phyloP scores from a whole-genome alignment of 2,797 vertebrate genomes.

The Sebastes aleutianus region DNA sequence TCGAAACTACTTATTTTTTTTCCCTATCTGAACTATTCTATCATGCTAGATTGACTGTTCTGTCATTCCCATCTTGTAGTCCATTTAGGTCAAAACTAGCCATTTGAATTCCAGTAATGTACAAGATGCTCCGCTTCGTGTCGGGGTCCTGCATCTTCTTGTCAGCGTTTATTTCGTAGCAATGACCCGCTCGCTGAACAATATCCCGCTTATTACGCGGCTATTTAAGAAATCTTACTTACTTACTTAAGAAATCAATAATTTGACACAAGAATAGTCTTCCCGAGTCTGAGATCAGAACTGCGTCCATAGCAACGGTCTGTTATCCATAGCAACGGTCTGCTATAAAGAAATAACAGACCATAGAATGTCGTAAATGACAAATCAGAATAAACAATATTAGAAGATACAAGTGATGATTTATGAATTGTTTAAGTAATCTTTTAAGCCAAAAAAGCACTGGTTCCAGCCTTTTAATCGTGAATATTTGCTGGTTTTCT shows the following conservation, averaged over 20 bases:
- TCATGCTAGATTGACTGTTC: not conserved
- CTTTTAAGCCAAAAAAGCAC: not conserved
- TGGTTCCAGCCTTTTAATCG: not conserved
- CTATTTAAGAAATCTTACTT: too few species aligned
- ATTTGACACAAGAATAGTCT: not conserved
- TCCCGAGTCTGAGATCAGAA: not conserved
- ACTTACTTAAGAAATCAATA: too few species aligned
- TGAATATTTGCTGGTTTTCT: not conserved
- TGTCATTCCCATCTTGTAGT: not conserved
- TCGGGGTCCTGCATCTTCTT: too few species aligned
- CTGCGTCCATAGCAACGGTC: not conserved
- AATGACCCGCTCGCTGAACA: too few species aligned
- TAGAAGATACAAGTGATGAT: not conserved
- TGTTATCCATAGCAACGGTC: too few species aligned
- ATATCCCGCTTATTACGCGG: too few species aligned
- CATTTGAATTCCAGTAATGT: not conserved
- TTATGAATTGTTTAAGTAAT: not conserved
- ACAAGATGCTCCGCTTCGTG: too few species aligned
- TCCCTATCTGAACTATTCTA: not conserved
- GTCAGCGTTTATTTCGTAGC: too few species aligned
- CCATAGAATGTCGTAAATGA: not conserved
- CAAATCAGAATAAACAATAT: not conserved
- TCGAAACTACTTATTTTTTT: not conserved
- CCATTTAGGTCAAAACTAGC: not conserved
- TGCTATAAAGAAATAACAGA: not conserved